phyloP scores from a whole-genome alignment of 2,113 vertebrate genomes.

The Okapia johnstoni region DNA sequence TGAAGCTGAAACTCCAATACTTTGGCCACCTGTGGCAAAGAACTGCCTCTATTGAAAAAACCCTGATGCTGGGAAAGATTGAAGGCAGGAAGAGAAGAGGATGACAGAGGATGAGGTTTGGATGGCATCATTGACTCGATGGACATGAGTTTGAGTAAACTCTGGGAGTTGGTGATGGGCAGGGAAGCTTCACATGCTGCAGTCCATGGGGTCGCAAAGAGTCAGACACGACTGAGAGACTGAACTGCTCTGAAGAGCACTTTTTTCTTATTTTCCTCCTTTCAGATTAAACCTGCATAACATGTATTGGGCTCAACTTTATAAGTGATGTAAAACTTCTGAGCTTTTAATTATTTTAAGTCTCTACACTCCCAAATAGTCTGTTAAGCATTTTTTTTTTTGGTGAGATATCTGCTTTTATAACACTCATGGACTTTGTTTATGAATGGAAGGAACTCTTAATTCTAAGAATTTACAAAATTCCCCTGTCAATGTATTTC shows the following conservation, averaged over 20 bases:
- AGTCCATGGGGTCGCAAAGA: background rate
- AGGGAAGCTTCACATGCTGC: background rate
- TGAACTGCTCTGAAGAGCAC: background rate
- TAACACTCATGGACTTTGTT: background rate
- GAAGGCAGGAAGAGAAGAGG: background rate
- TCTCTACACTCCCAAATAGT: background rate
- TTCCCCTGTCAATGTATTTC: slow-evolving; percentile 30
- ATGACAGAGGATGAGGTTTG: background rate
- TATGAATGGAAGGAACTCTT: background rate
- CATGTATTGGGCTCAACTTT: background rate
- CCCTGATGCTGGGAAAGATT: background rate
- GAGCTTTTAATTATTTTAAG: background rate
- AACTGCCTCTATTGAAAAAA: background rate
- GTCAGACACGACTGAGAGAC: background rate
- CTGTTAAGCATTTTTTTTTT: background rate
- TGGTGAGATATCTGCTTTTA: background rate
- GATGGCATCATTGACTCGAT: background rate
- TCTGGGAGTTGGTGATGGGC: background rate
- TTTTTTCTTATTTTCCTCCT: background rate
- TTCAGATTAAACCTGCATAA: background rate
- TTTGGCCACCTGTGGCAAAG: background rate
- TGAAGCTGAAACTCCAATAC: background rate
- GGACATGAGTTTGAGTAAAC: background rate
- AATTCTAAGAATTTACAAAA: slow-evolving; percentile 2
- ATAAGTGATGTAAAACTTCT: background rate